Evolutionary conservation across 2,797 vertebrate species (phyloP), one percentile per base, ranked within the genome.

Genomic region (Peromyscus attwateri): DNA sequence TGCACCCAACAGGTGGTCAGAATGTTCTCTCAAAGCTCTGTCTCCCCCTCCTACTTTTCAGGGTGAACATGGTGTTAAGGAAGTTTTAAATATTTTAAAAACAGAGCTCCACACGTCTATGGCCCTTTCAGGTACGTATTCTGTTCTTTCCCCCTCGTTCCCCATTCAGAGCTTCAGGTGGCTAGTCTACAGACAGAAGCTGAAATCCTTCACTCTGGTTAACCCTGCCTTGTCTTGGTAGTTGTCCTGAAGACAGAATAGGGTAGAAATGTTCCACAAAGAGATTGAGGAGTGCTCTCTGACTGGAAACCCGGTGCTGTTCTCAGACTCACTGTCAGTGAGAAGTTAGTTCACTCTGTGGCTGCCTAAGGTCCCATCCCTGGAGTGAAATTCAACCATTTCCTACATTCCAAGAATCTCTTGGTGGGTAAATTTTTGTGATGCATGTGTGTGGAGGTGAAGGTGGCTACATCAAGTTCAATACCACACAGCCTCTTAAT

Each of bases 51-150:
- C 96, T 19, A 81, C 29, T 93, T 49, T 55, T 98, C 98, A 99
- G 99, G 99, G 99, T 5, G 99, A 99, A 98, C 99, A 99, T 40
- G 99, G 99, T 4, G 98, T 99, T 94, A 98, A 95, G 79, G 99
- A 99, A 0, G 98, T 99, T 34, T 98, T 99, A 97, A 99, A 99
- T 96, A 99, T 99, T 97, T 97, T 99, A 79, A 99, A 99, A n/a
- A 99, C 99, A 75, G 99, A 99, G 97, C 99, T 99, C 97, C 98
- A 98, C 89, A 98, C 99, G 73, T 99, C 99, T 19, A 99, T 99
- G 99, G 98, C 99, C 49, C 98, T 99, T 52, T 99, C 99, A 94
- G 99, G 99, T 99, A 97, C 99, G 98, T 75, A 5, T 79, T 70
- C 52, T 43, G 29, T 31, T 16, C 27, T 10, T 46, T n/a, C 25